Conservation (phyloP, 2,888 invertebrate species). For the Archips crataeganus region DNA sequence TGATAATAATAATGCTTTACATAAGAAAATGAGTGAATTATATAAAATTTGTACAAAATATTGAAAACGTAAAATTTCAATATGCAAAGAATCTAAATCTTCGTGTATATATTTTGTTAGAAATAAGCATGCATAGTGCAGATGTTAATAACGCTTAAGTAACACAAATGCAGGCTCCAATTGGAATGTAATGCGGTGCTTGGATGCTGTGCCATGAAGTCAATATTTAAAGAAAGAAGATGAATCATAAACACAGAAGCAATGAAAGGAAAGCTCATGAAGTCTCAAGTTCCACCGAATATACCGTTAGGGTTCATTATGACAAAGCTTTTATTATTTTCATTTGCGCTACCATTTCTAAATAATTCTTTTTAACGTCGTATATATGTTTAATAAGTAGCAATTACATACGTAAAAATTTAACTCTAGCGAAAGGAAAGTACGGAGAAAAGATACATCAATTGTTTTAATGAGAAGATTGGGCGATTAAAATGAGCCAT, state of each 20-base stretch:
- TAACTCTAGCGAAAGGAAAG: not conserved
- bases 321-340: not conserved
- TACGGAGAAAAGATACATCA: not conserved
- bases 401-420: too few species aligned
- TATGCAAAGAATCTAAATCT: not conserved
- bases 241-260: constrained; percentile 37
- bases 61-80: not conserved
- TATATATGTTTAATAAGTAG: too few species aligned
- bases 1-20: not conserved
- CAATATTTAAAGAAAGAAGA: constrained; percentile 27
- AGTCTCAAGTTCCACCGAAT: constrained; percentile 12
- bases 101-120: not conserved
- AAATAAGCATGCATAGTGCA: constrained; percentile 21
- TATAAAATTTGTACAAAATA: not conserved
- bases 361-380: not conserved
- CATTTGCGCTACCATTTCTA: not conserved
- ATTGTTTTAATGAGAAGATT: not conserved
- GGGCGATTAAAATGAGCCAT: not conserved
- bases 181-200: constrained; percentile 12
- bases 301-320: not conserved
- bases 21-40: not conserved
- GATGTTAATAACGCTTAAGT: constrained; percentile 4
- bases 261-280: constrained; percentile 34
- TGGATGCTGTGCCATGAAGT: constrained; percentile 22
- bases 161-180: constrained; percentile 23